phyloP scores from a whole-genome alignment of 2,113 vertebrate species.

The Rhagologus leucostigma region DNA sequence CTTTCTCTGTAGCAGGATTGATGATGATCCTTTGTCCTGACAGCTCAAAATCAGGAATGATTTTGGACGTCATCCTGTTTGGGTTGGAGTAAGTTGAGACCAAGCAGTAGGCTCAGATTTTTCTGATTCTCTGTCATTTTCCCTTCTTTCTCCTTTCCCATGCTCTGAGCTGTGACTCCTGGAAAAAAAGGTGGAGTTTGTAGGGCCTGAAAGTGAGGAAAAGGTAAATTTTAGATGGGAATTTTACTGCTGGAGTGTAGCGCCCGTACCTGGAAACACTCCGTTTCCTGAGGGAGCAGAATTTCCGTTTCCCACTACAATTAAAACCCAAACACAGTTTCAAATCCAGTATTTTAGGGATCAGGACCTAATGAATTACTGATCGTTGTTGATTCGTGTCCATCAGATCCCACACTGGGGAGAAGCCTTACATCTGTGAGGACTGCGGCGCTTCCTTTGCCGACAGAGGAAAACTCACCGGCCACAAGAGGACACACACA shows the following conservation, averaged over 20 bases:
- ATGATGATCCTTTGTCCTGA: not conserved
- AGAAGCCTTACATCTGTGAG: slow-evolving; percentile 71
- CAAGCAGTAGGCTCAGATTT: not conserved
- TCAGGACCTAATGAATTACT: not conserved
- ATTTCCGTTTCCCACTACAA: not conserved
- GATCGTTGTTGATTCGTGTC: not conserved
- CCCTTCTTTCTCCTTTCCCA: not conserved
- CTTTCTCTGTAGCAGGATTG: not conserved
- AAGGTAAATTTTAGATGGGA: not conserved
- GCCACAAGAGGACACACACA: slow-evolving; percentile 71
- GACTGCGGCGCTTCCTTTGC: slow-evolving; percentile 68
- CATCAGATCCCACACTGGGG: slow-evolving; percentile 67
- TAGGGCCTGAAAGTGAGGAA: not conserved
- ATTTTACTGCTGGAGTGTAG: not conserved
- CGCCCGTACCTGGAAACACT: fast-evolving
- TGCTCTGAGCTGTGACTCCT: not conserved
- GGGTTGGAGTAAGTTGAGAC: not conserved
- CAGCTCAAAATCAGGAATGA: not conserved
- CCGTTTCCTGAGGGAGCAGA: not conserved
- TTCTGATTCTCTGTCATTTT: not conserved
- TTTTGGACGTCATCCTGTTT: not conserved
- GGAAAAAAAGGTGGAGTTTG: not conserved
- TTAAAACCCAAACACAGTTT: not conserved
- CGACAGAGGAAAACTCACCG: slow-evolving; percentile 60
- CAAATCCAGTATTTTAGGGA: not conserved